These are phyloP conservation scores for Sebastes oblongus DNA, from an alignment of 2,797 vertebrate genomes.

Conservation along the genomic window DNA sequence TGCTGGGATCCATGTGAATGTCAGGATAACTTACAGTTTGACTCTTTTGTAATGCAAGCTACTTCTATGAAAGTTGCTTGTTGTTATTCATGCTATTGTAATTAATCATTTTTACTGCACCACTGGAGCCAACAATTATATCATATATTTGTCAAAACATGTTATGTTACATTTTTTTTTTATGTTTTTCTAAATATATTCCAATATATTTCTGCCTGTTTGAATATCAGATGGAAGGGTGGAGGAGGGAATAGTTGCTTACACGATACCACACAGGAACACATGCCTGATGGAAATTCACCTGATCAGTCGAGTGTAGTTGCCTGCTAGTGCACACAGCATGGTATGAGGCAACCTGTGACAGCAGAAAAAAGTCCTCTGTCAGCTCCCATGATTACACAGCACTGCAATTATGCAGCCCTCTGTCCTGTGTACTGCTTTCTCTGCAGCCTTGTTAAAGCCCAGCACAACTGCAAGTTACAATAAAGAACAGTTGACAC, in stretches of 20 bases:
- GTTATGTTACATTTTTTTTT: neutral
- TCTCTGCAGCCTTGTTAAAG: conserved; percentile 34
- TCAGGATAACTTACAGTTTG: conserved; percentile 32
- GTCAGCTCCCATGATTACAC: conserved; percentile 44
- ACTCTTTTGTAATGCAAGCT: conserved; percentile 3
- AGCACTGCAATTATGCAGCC: conserved; percentile 7
- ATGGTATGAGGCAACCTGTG: conserved; percentile 13
- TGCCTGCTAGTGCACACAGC: neutral
- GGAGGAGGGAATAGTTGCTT: neutral
- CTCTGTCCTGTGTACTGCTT: conserved; percentile 10
- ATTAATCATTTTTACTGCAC: conserved; percentile 2
- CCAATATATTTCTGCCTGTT: neutral
- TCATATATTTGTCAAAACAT: conserved; percentile 2
- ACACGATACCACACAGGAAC: neutral
- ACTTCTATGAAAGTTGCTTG: conserved; percentile 2
- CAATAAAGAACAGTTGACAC: conserved; percentile 21
- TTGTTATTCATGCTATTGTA: conserved; percentile 3
- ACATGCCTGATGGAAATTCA: neutral
- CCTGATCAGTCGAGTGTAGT: neutral
- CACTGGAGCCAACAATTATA: neutral
- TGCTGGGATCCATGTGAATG: conserved; percentile 34
- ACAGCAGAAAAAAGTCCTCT: conserved; percentile 10
- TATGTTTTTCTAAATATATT: neutral
- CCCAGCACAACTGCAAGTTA: conserved; percentile 9
- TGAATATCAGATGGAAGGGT: neutral